Percentiles rank a stretch among this genome's conserved stretches.
phyloP scores from a whole-genome alignment of 1,140 invertebrate species.

The Hestina assimilis region DNA sequence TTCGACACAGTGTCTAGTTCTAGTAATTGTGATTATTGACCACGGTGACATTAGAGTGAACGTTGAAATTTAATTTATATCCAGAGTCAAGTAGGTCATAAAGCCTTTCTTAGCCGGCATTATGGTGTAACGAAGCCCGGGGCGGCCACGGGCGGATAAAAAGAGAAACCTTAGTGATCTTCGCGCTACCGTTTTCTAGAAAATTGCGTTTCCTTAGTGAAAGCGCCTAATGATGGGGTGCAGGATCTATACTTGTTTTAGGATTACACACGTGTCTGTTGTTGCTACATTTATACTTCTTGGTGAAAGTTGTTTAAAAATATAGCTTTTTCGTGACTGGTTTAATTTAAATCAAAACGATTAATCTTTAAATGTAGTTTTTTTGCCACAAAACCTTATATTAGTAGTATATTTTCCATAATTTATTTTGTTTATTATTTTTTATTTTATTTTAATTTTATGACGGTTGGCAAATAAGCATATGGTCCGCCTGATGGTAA shows the following conservation, averaged over 20 bases:
- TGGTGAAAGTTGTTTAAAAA: background rate
- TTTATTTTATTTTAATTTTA: too few species aligned
- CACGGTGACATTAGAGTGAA: constrained; percentile 2
- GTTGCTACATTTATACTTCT: background rate
- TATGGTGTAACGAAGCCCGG: constrained; percentile 59
- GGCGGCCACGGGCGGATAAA: constrained; percentile 62
- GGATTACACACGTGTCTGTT: constrained; percentile 1
- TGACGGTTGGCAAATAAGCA: too few species aligned
- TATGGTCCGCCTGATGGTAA: too few species aligned
- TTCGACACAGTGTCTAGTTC: background rate
- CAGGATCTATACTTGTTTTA: constrained; percentile 47
- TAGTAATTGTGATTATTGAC: constrained; percentile 2
- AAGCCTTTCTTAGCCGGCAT: constrained; percentile 31
- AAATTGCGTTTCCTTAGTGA: constrained; percentile 74
- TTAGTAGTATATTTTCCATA: too few species aligned
- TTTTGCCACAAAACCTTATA: background rate
- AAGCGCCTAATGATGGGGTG: constrained; percentile 66
- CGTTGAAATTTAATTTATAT: constrained; percentile 42
- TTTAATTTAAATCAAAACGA: background rate
- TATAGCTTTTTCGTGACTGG: background rate
- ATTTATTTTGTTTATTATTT: too few species aligned
- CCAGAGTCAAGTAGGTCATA: constrained; percentile 45
- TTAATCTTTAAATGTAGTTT: background rate
- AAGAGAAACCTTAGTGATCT: constrained; percentile 64
- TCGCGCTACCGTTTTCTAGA: constrained; percentile 76